These are phyloP conservation scores for Phylloscopus collybita DNA, from an alignment of 2,797 vertebrate genomes.

Conservation along the genomic window DNA sequence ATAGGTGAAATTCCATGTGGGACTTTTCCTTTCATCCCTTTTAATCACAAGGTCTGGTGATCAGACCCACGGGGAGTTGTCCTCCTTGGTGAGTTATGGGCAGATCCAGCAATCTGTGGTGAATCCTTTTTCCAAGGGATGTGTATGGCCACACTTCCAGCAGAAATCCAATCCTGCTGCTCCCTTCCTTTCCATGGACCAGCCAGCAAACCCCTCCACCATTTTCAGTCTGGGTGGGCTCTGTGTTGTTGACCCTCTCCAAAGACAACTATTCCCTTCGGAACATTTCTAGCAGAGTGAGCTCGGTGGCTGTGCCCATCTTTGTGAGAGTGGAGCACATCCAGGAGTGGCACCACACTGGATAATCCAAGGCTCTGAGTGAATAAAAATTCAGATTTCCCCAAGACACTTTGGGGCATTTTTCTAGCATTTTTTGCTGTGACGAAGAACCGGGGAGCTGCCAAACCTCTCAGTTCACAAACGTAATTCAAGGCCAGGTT, in stretches of 20 bases:
- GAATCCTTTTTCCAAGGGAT: not conserved
- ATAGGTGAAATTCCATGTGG: not conserved
- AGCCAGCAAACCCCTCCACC: not conserved
- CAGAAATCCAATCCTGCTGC: not conserved
- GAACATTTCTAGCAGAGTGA: accelerated
- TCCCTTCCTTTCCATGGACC: not conserved
- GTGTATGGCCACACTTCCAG: not conserved
- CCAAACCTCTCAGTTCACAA: not conserved
- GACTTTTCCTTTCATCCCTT: not conserved
- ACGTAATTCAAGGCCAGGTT: not conserved
- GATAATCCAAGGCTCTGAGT: not conserved
- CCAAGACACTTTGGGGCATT: not conserved
- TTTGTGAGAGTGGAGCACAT: accelerated
- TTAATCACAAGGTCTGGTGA: not conserved
- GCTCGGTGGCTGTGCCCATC: accelerated
- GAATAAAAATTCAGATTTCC: not conserved
- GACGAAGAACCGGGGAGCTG: not conserved
- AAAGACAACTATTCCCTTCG: not conserved
- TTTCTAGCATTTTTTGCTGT: accelerated
- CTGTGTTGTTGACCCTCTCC: not conserved
- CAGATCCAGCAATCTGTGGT: not conserved
- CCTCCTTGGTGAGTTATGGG: not conserved
- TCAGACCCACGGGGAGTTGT: not conserved
- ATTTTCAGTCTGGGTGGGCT: not conserved
- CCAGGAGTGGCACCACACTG: not conserved